These are phyloP conservation scores for Podarcis cretensis DNA, from an alignment of 2,113 vertebrate genomes.

Conservation along the genomic window DNA sequence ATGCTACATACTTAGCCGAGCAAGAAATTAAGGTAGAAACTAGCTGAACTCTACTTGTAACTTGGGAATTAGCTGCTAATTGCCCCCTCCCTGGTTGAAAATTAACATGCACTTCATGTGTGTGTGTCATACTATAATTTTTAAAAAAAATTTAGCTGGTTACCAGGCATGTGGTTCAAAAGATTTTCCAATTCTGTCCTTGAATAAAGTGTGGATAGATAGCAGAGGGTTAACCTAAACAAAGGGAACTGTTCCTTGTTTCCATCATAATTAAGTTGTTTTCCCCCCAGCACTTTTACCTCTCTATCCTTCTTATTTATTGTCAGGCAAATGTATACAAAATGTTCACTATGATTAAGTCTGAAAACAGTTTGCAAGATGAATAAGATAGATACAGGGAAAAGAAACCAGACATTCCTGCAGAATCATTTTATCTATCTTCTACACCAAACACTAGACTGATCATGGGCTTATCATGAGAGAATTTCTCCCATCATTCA, in stretches of 20 bases:
- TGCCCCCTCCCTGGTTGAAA: neutral
- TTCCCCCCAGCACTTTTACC: neutral
- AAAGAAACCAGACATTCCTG: conserved; percentile 66
- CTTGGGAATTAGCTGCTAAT: neutral
- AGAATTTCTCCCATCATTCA: conserved; percentile 69
- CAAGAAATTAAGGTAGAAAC: neutral
- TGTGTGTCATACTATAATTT: neutral
- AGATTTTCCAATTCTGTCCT: conserved; percentile 18
- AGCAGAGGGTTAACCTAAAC: conserved; percentile 28
- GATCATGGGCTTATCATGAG: conserved; percentile 64
- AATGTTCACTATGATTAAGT: conserved; percentile 56
- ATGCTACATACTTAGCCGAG: neutral
- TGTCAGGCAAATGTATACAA: conserved; percentile 59
- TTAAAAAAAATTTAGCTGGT: neutral
- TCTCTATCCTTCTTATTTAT: conserved; percentile 46
- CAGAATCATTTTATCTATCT: conserved; percentile 61
- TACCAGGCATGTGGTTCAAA: conserved; percentile 8
- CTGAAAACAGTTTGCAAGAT: conserved; percentile 61
- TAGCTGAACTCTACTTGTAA: neutral
- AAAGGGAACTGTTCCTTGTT: conserved; percentile 50
- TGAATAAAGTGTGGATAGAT: conserved; percentile 5
- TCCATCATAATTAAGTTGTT: conserved; percentile 50
- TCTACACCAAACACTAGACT: conserved; percentile 50
- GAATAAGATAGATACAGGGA: conserved; percentile 51
- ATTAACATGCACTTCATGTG: too few species aligned